Evolutionary conservation across 1,140 invertebrate genomes (phyloP), one percentile per base, ranked within the genome.

Genomic region (Himalopsyche phryganea): DNA sequence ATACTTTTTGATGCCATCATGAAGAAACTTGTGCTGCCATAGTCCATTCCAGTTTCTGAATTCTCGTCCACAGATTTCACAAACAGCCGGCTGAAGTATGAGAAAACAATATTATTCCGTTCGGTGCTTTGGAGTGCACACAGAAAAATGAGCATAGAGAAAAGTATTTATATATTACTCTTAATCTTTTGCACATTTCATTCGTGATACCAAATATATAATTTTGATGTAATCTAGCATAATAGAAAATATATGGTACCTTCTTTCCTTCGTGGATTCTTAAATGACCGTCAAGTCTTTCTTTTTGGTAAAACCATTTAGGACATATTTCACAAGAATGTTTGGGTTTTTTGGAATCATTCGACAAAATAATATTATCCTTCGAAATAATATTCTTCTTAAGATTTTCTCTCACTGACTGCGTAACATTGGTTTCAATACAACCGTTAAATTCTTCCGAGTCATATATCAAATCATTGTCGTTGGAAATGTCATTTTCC

Each of bases 1-100:
- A 11, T 5, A 40, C 15, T 40, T 40, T 40, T 40, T 40, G 15
- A 40, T 11, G 5, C 38, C 38, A 13, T 40, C 38, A 11, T 40
- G 38, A 40, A 40, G 38, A 40, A 40, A 15, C n/a, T 40, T 40
- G 15, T 40, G 38, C 15, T 40, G 38, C 15, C 38, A 13, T 15
- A 40, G 15, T n/a, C 38, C 38, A 40, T 40, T 40, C 38, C 38
- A 40, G 15, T 40, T 40, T 11, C 38, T 40, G 15, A 40, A 40
- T 40, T 40, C 38, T 13, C 11, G 4, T 13, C 15, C 15, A 11
- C 38, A 40, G 38, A 40, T 40, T 4, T 40, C 15, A 40, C 38
- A 40, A 11, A 40, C 38, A 13, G 38, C 38, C 11, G 38, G 38
- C 38, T 35, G 33, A 35, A 35, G n/a, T 35, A n/a, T 7, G 6